A percentile compares a stretch with the other conserved stretches of the same genome.
These are phyloP conservation scores for Drosophila bifasciata DNA, from an alignment of 1,140 invertebrate species.

Conservation along the genomic window DNA sequence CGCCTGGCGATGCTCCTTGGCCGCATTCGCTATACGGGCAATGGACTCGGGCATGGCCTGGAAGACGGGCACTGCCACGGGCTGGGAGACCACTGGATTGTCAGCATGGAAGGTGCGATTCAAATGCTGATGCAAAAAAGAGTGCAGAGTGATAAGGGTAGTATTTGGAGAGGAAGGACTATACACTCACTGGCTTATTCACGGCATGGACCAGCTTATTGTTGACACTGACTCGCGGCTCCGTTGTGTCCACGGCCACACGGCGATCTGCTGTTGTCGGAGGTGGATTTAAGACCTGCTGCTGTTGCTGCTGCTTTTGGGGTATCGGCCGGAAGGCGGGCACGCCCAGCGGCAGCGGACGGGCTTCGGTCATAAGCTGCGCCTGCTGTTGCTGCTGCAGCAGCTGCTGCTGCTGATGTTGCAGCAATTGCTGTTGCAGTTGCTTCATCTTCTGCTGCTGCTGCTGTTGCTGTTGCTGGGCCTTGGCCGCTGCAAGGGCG, in stretches of 20 bases:
- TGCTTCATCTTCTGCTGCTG: conserved; percentile 49
- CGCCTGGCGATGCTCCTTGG: conserved; percentile 51
- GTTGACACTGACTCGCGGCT: conserved; percentile 75
- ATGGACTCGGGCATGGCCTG: conserved; percentile 85
- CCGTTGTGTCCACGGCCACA: conserved; percentile 70
- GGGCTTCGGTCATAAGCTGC: conserved; percentile 84
- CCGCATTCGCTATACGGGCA: conserved; percentile 84
- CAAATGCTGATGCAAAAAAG: conserved; percentile 41
- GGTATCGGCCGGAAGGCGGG: conserved; percentile 92
- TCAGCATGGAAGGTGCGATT: conserved; percentile 80
- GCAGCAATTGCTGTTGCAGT: conserved; percentile 35
- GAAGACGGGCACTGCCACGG: conserved; percentile 78
- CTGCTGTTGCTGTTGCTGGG: conserved; percentile 30
- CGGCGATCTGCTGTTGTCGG: conserved; percentile 55
- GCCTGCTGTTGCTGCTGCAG: conserved; percentile 36
- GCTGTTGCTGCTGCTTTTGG: conserved; percentile 83
- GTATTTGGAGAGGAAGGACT: not conserved
- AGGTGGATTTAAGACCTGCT: conserved; percentile 8
- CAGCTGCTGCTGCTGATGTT: conserved; percentile 32
- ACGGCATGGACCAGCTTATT: conserved; percentile 65
- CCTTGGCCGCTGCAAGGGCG: conserved; percentile 14
- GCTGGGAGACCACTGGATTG: conserved; percentile 73
- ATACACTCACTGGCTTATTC: conserved; percentile 48
- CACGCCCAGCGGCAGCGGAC: conserved; percentile 85
- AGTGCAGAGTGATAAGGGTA: not conserved